Conservation (phyloP, 1,140 invertebrate species). For the Limonius californicus region DNA sequence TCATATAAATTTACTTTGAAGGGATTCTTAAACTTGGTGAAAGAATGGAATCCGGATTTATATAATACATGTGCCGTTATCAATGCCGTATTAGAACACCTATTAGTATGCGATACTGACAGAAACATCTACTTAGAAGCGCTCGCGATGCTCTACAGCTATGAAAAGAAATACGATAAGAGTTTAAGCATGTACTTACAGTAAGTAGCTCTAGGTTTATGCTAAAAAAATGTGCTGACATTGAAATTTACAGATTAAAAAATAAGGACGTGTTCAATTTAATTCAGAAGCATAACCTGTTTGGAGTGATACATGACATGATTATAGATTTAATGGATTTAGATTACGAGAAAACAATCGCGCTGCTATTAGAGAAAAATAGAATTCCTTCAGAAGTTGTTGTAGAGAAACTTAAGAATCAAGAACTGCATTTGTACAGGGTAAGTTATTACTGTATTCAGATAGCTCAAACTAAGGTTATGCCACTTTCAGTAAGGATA, state of each 20-base stretch:
- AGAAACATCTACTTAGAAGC: conserved; percentile 77
- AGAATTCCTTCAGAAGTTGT: conserved; percentile 76
- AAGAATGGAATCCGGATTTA: conserved; percentile 80
- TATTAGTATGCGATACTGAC: conserved; percentile 62
- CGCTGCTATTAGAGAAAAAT: conserved; percentile 78
- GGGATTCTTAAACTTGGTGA: conserved; percentile 83
- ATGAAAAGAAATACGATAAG: conserved; percentile 88
- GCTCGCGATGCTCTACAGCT: conserved; percentile 86
- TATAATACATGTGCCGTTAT: conserved; percentile 86
- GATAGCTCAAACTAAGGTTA: too few relatives aligned
- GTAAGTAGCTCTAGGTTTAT: conserved; percentile 56
- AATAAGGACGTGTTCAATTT: conserved; percentile 84
- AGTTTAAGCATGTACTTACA: conserved; percentile 89
- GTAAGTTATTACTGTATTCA: too few relatives aligned
- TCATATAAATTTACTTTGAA: conserved; percentile 26
- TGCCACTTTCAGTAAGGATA: too few relatives aligned
- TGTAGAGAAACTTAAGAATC: conserved; percentile 73
- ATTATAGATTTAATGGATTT: conserved; percentile 88
- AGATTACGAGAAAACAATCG: conserved; percentile 78
- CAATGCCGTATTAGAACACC: conserved; percentile 77
- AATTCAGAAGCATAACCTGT: conserved; percentile 80
- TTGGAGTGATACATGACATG: conserved; percentile 78
- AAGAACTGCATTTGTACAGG: conserved; percentile 71
- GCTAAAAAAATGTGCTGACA: not conserved
- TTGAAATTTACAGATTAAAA: conserved; percentile 67